Percentiles rank a stretch among this genome's conserved stretches.
These are phyloP conservation scores for Sympetrum striolatum DNA, from an alignment of 2,888 invertebrate genomes.

Conservation along the genomic window DNA sequence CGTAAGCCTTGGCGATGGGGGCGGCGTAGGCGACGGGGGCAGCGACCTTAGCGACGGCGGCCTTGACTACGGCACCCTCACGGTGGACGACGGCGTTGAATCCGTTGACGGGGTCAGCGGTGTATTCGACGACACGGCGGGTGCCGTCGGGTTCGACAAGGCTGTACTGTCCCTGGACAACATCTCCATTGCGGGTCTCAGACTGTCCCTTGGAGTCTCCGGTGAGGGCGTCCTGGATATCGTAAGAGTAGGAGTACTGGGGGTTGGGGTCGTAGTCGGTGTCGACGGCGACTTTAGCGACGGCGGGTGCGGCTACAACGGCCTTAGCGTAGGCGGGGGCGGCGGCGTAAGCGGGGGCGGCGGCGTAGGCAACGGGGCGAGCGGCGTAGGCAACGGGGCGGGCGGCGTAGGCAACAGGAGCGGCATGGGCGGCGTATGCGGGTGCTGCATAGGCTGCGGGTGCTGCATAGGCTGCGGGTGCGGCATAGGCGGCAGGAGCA, in stretches of 20 bases:
- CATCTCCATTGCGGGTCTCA: slow-evolving; percentile 48
- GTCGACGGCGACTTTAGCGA: slow-evolving; percentile 35
- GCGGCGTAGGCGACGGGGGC: slow-evolving; percentile 48
- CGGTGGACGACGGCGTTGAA: slow-evolving; percentile 47
- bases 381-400: slow-evolving; percentile 49
- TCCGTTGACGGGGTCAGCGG: slow-evolving; percentile 45
- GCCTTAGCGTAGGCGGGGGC: slow-evolving; percentile 34
- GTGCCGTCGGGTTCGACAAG: slow-evolving; percentile 47
- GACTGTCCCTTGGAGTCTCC: slow-evolving; percentile 47
- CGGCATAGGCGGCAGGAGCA: slow-evolving; percentile 40
- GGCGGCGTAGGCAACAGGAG: slow-evolving; percentile 47
- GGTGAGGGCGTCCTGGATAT: slow-evolving; percentile 45
- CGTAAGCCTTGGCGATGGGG: slow-evolving; percentile 24
- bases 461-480: slow-evolving; percentile 51
- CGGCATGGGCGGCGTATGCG: slow-evolving; percentile 9
- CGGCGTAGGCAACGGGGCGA: slow-evolving; percentile 51
- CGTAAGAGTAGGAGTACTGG: slow-evolving; percentile 47
- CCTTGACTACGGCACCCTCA: slow-evolving; percentile 44
- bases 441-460: slow-evolving; percentile 17
- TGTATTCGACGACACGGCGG: slow-evolving; percentile 46
- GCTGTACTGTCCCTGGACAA: slow-evolving; percentile 48
- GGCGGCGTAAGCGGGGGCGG: slow-evolving; percentile 50
- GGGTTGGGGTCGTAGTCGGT: slow-evolving; percentile 37
- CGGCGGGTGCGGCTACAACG: slow-evolving; percentile 17
- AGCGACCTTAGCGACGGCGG: slow-evolving; percentile 48